Evolutionary conservation across 1,140 invertebrate species (phyloP), one percentile per base, ranked within the genome.

Genomic region (Megalonaias nervosa): DNA sequence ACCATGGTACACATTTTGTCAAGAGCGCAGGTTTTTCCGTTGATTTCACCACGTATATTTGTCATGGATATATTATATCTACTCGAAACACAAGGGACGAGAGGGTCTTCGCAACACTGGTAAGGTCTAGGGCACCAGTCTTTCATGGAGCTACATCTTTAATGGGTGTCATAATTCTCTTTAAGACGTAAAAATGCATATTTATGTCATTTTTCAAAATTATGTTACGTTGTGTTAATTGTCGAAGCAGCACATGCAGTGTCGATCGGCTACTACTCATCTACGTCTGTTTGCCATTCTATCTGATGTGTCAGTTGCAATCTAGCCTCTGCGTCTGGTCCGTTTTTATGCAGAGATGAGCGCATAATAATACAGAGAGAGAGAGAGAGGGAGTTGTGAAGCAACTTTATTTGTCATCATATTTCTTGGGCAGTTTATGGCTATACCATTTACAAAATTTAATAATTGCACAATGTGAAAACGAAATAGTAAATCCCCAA

Each of bases 21-120:
- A 99, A 99, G 97, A 98, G 97, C 86, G 98, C 99, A 58, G 98
- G 98, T 55, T 99, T 99, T 91, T 98, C 97, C 4, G 97, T 99
- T 0, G 98, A 99, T 86, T 99, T 98, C 88, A 97, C 97, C 0
- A 97, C 97, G 6, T 98, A 99, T 86, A 99, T 99, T 61, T 98
- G 97, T 82, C 98, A 99, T 87, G 97, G 97, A 0, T 99, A 98
- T 89, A 97, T 99, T 94, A 95, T 96, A 17, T 97, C 96, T 1
- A 31, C 21, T 57, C 84, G 86, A 13, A 73, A 86, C 26, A 75
- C 79, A 61, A 74, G 81, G n/a, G 73, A 86, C 19, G 95, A 96
- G 19, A 93, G 95, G 71, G 96, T 99, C 0, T 93, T 93, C 68
- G 95, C 96, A 81, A 96, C 96, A 67, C 91, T 99, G 0, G 96